Base-by-base conservation (phyloP, 2,888 invertebrate species). In the Exephanes ischioxanthus region DNA sequence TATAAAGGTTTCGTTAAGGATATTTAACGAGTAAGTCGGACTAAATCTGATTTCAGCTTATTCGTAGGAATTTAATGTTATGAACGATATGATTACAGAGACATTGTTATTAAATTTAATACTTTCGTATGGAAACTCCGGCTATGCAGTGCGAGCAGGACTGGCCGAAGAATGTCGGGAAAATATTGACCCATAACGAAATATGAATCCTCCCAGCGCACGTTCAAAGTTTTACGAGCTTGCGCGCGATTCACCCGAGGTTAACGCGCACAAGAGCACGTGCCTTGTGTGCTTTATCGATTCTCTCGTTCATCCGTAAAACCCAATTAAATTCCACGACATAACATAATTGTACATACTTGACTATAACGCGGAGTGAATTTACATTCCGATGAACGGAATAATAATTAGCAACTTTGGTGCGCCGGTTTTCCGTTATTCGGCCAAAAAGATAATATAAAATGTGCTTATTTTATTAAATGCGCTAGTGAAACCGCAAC, bases 101-200 rank as follows among this genome's bases (percentile, higher is more conserved):
- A 19, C 7, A 9, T 9, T 22, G 9, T 55, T 19, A 9, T 55
- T 55, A 45, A 45, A 45, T 45, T 22, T 9, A 55, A 55, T 55
- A 55, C 9, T 55, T n/a, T 53, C n/a, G 53, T 53, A 22, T 55
- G 55, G 9, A 55, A 55, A 55, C 11, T 55, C 3, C 45, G 68
- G 45, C 9, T 48, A 45, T 4, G 45, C 70, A 37, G n/a, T 19
- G 22, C 30, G 63, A 58, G 45, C 70, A 76, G 22, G 41, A 19
- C 33, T 30, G 58, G 22, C 79, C 51, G 19, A 58, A 16, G 48
- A 53, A 45, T 80, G 80, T 77, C 80, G 63, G 80, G 9, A 55
- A 84, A 84, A 80, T 84, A 84, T 84, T 80, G 84, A 80, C 76
- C 80, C 55, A 48, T 51, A 51, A 67, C 80, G 84, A 84, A 84